Percentiles rank a stretch among this genome's conserved stretches.
phyloP scores from a whole-genome alignment of 2,797 vertebrate species.

The Pangasius larnaudii region DNA sequence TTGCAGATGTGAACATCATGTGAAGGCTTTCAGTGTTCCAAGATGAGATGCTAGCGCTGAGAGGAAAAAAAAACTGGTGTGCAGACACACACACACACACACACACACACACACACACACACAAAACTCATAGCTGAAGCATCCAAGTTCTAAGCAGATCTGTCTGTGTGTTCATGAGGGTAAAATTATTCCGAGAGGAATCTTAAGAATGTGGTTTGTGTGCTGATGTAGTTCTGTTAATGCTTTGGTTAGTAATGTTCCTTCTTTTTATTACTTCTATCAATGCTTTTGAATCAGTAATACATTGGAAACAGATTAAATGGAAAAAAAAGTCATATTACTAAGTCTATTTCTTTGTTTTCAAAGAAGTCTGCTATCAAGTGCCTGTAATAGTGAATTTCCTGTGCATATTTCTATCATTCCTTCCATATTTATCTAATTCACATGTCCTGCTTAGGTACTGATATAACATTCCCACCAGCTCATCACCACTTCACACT shows the following conservation, averaged over 20 bases:
- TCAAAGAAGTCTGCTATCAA: neutral
- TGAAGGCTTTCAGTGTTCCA: neutral
- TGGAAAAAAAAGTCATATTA: neutral
- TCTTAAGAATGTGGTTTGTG: neutral
- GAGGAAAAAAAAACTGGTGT: neutral
- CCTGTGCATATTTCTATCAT: neutral
- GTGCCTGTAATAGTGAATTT: neutral
- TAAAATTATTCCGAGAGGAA: neutral
- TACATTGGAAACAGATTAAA: neutral
- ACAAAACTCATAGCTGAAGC: neutral
- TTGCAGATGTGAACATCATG: slow-evolving; percentile 26
- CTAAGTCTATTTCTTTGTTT: neutral
- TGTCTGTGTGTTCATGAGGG: neutral
- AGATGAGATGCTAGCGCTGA: neutral
- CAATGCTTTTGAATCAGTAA: neutral
- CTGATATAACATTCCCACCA: neutral
- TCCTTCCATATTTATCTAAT: neutral
- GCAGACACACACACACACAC: neutral
- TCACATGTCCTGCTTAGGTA: neutral
- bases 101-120: neutral
- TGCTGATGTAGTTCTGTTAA: neutral
- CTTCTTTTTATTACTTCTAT: neutral
- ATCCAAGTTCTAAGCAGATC: neutral
- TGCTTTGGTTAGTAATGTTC: neutral
- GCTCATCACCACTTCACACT: neutral